Base-by-base conservation (phyloP, 2,113 vertebrate genomes). In the Nannospalax galili region DNA sequence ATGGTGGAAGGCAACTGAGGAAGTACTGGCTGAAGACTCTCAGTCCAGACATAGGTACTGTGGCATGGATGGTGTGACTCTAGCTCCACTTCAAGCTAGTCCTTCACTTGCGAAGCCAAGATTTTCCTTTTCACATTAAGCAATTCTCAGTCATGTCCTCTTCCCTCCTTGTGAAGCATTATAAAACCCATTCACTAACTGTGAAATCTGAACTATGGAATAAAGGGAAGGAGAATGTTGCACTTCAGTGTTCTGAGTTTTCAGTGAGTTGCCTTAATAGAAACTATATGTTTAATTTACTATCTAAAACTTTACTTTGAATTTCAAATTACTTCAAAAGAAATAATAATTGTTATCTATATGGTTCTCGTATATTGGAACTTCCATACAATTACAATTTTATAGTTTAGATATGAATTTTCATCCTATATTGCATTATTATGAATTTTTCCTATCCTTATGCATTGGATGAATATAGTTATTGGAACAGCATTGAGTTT, bases 281-380 rank as follows among this genome's bases (percentile, higher is more conserved):
- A 84, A 94, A 64, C 78, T 81, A 35, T 74, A 26, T 28, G 32
- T 79, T 88, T 92, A 92, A 67, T 79, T 19, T 93, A 64, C 2
- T 62, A 48, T 64, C 56, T 24, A 88, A 91, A 93, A 79, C 28
- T 78, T 92, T 42, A 5, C 28, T 56, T 95, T 81, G 58, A 52
- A 12, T 92, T 14, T 65, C 67, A 3, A 78, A 62, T 12, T 67
- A 9, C 16, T 84, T 91, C 62, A n/a, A 84, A 67, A 87, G 28
- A 80, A 35, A 32, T 64, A 82, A 82, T 30, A 56, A 80, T 62
- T 16, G 22, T 60, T 35, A 20, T 88, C 80, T 35, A 20, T 88
- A 5, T 69, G 84, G 3, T 80, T 35, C 48, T 2, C 78, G 14
- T 48, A 40, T 40, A 28, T 56, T 35, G 9, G 73, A 42, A 2